Conservation (phyloP, 2,888 invertebrate species). For the Xestia rhomboidea region DNA sequence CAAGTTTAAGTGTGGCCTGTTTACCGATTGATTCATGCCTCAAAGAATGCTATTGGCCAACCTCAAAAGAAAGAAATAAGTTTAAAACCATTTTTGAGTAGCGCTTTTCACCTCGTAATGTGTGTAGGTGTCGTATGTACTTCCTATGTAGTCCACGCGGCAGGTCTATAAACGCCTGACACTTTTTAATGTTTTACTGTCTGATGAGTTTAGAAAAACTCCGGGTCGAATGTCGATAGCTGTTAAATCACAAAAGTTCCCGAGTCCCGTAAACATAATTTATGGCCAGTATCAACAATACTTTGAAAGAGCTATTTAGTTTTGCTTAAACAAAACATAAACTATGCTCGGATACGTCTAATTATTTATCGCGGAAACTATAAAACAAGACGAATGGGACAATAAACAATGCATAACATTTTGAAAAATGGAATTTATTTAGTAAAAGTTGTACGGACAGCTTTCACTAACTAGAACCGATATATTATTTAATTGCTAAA, state of each 20-base stretch:
- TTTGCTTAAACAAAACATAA: slow-evolving; percentile 63
- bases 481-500: slow-evolving; percentile 67
- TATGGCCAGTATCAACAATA: slow-evolving; percentile 42
- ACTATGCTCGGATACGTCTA: slow-evolving; percentile 51
- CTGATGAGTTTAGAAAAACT: slow-evolving; percentile 30
- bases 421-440: slow-evolving; percentile 56
- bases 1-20: slow-evolving; percentile 64
- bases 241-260: slow-evolving; percentile 46
- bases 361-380: slow-evolving; percentile 64
- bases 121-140: slow-evolving; percentile 13
- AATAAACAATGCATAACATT: slow-evolving; percentile 68
- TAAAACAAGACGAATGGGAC: slow-evolving; percentile 67
- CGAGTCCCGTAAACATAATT: slow-evolving; percentile 58
- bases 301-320: slow-evolving; percentile 51
- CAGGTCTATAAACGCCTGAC: not conserved
- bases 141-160: not conserved
- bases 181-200: slow-evolving; percentile 23
- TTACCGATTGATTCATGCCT: slow-evolving; percentile 69
- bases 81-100: slow-evolving; percentile 45
- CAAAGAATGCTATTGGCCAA: slow-evolving; percentile 58
- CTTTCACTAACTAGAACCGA: slow-evolving; percentile 68
- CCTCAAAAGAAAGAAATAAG: slow-evolving; percentile 59
- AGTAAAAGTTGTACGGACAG: slow-evolving; percentile 65
- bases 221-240: slow-evolving; percentile 15
- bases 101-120: slow-evolving; percentile 46